phyloP scores from a whole-genome alignment of 2,113 vertebrate species.

The Excalfactoria chinensis region DNA sequence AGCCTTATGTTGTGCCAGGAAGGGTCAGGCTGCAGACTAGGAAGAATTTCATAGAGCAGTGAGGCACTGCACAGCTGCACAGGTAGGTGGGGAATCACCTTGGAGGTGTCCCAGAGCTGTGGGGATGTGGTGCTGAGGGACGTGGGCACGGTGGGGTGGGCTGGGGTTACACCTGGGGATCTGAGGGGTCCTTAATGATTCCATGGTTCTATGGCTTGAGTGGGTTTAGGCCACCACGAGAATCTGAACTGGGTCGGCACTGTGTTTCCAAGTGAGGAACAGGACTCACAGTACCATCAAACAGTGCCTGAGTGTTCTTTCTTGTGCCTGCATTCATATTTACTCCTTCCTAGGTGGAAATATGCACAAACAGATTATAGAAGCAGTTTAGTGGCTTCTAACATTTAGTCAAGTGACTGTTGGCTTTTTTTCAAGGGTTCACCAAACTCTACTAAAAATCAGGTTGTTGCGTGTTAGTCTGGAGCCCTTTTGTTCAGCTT shows the following conservation, averaged over 20 bases:
- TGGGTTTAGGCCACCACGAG: not conserved
- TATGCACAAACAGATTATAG: not conserved
- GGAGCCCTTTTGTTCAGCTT: conserved; percentile 29
- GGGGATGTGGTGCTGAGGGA: no score
- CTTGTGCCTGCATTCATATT: not conserved
- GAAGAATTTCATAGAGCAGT: no score
- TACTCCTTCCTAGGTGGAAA: not conserved
- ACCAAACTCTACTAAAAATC: not conserved
- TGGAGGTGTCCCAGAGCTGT: no score
- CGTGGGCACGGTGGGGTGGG: no score
- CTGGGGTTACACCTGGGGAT: no score
- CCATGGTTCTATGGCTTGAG: not conserved
- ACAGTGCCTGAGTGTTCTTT: not conserved
- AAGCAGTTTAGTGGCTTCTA: not conserved
- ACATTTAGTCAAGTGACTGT: conserved; percentile 1
- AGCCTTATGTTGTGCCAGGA: no score
- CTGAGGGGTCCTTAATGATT: no score
- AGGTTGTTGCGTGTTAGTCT: not conserved
- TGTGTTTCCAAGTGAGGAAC: accelerated
- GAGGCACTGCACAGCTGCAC: no score
- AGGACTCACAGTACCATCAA: not conserved
- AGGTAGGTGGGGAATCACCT: no score
- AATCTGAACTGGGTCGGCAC: not conserved
- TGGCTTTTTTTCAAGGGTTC: not conserved
- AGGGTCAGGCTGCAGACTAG: no score